Base-by-base conservation (phyloP, 2,113 vertebrate genomes). In the Oncorhynchus gorbuscha region DNA sequence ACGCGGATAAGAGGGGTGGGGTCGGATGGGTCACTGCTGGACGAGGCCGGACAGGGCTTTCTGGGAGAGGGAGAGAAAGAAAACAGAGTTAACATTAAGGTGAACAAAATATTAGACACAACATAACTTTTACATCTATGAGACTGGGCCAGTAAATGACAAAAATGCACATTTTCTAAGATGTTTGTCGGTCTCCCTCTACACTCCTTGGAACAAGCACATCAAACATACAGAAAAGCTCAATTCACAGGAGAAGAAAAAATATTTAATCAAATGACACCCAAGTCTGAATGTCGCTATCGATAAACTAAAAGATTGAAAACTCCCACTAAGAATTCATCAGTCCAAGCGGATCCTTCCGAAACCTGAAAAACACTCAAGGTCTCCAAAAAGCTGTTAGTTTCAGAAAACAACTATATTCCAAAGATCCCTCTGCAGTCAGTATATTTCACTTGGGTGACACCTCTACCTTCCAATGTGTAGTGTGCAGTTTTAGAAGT, bases 1-100 rank as follows among this genome's bases (percentile, higher is more conserved):
- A 85, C 75, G 74, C 94, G 0, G 73, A 93, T 74, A 87, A 92
- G 92, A 0, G 90, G 82, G 28, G 88, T 88, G 48, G 91, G 4
- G 69, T 86, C 87, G 0, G 84, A 55, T 83, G 72, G 26, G 28
- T 76, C 0, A 77, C 13, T 7, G 83, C 81, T 69, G 0, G 87
- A 74, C 11, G 87, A 77, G 18, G 72, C 48, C 0, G 69, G 35
- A 35, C 22, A n/a, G 5, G 65, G 61, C 32, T 83, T 88, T 76
- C 89, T 89, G 48, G 12, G 62, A 14, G n/a, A 18, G 68, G 68
- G n/a, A 62, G n/a, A 62, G n/a, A 61, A 22, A 61, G 59, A 62
- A 22, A 62, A 3, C 9, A 62, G 7, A n/a, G 59, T 22, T 20
- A 61, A 61, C 20, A 22, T 22, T n/a, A n/a, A 61, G 59, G n/a